Evolutionary conservation across 2,113 vertebrate species (phyloP).

Genomic region (Microtus ochrogaster): DNA sequence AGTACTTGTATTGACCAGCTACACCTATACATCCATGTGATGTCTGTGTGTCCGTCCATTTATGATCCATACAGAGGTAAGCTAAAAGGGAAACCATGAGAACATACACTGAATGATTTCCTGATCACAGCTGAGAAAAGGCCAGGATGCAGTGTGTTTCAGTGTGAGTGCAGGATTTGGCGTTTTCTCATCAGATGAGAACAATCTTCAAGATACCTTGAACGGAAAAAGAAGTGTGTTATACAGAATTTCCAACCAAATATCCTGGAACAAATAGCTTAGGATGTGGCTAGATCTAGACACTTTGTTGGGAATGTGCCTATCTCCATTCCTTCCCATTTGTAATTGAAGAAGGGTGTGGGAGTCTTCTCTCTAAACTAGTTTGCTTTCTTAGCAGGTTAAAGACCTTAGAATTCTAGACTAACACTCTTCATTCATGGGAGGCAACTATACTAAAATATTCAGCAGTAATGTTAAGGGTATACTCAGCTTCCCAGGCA

Average conservation of each 20-base stretch:
- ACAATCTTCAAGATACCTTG: neutral
- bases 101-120: too few relatives aligned
- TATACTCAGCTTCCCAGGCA: neutral
- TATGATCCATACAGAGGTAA: neutral
- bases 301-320: neutral
- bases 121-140: too few relatives aligned
- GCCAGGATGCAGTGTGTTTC: too few relatives aligned
- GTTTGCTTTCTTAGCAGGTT: neutral
- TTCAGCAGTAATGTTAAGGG: neutral
- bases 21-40: neutral
- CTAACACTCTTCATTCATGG: neutral
- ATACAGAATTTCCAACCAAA: neutral
- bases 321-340: neutral
- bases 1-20: neutral
- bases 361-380: neutral
- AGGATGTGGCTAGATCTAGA: neutral
- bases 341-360: neutral
- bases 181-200: too few relatives aligned
- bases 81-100: neutral
- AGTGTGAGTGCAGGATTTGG: too few relatives aligned
- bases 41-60: neutral
- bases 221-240: neutral
- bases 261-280: neutral
- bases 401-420: neutral
- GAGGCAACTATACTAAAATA: neutral